Conservation (phyloP, 2,888 invertebrate species). For the Rhimphoctona megacephalus region DNA sequence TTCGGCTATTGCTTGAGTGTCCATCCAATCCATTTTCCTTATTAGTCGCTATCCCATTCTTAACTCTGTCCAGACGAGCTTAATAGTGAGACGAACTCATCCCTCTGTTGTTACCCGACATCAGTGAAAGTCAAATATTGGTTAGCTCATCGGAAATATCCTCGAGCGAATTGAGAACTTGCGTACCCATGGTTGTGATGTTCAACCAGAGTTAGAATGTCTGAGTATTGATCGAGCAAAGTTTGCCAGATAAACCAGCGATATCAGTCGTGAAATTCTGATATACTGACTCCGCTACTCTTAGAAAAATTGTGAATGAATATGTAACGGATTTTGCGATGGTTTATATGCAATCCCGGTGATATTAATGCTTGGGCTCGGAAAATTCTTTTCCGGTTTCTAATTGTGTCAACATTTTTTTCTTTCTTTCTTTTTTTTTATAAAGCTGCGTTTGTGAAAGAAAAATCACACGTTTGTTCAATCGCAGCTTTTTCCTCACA, state of each 20-base stretch:
- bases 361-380: neutral
- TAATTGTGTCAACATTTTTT: neutral
- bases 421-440: neutral
- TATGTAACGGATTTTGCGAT: neutral
- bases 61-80: slow-evolving; percentile 4
- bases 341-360: neutral
- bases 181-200: neutral
- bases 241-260: slow-evolving; percentile 5
- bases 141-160: slow-evolving; percentile 20
- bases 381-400: neutral
- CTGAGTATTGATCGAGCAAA: slow-evolving; percentile 30
- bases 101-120: slow-evolving; percentile 19
- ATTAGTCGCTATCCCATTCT: slow-evolving; percentile 42
- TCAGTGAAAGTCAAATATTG: slow-evolving; percentile 53
- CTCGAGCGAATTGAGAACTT: neutral
- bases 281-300: slow-evolving; percentile 3
- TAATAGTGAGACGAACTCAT: slow-evolving; percentile 1
- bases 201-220: neutral
- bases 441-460: neutral
- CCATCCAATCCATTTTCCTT: slow-evolving; percentile 53
- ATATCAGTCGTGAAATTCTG: slow-evolving; percentile 2
- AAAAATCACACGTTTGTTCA: neutral
- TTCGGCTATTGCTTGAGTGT: slow-evolving; percentile 35
- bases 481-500: neutral
- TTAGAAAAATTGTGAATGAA: neutral